Conservation (phyloP, 2,113 vertebrate species). For the Pituophis catenifer region DNA sequence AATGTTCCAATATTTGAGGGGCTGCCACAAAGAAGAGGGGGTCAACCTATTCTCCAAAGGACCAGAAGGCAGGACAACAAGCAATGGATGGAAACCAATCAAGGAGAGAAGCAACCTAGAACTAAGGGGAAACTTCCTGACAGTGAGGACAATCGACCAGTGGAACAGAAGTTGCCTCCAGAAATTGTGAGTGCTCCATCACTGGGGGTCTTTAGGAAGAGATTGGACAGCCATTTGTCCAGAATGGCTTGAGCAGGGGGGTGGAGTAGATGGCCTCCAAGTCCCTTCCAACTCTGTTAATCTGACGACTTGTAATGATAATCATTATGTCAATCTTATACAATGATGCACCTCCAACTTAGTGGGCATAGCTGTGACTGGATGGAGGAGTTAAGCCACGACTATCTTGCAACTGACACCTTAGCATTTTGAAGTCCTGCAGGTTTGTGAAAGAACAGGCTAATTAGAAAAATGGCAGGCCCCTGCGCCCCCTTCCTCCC, state of each 20-base stretch:
- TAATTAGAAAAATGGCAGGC: background rate
- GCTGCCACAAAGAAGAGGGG: background rate
- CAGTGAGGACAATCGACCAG: background rate
- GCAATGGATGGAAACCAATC: background rate
- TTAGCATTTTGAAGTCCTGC: background rate
- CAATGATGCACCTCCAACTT: background rate
- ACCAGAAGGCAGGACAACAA: background rate
- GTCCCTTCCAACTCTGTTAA: no score
- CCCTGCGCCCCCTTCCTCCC: no score
- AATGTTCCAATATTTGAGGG: background rate
- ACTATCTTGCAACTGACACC: background rate
- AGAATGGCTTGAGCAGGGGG: background rate
- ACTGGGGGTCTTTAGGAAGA: background rate
- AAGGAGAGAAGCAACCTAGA: background rate
- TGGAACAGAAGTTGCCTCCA: background rate
- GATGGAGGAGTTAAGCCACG: background rate
- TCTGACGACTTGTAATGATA: background rate
- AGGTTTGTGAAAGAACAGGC: background rate
- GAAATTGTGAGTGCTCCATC: background rate
- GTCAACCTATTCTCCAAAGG: background rate
- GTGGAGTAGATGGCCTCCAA: background rate
- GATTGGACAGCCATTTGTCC: background rate
- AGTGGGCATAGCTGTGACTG: background rate
- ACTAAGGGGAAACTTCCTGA: background rate
- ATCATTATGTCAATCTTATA: background rate